Conservation (phyloP, 2,888 invertebrate genomes). For the Agrenia bidenticulata region DNA sequence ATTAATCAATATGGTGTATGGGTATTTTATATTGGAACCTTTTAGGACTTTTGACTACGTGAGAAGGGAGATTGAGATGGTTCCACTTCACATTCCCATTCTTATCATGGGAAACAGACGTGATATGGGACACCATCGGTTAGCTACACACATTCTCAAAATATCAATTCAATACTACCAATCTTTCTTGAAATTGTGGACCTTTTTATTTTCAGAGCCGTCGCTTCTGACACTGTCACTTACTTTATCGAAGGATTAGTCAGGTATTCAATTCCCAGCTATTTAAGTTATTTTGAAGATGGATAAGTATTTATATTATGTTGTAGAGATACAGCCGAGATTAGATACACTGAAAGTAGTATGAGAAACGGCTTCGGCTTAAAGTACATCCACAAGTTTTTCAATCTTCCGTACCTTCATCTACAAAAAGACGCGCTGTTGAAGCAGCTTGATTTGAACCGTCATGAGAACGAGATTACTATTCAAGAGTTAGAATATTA, state of each 20-base stretch:
- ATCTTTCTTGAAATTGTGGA: background rate
- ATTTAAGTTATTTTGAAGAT: too few species aligned
- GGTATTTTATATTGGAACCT: too few species aligned
- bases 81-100: slow-evolving; percentile 62
- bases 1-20: too few species aligned
- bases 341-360: slow-evolving; percentile 86
- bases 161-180: too few species aligned
- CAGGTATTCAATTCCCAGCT: slow-evolving; percentile 59
- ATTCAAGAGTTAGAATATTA: slow-evolving; percentile 73
- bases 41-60: slow-evolving; percentile 91
- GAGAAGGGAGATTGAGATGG: slow-evolving; percentile 77
- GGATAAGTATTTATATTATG: background rate
- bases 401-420: slow-evolving; percentile 89
- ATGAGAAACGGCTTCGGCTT: slow-evolving; percentile 96
- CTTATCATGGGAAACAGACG: slow-evolving; percentile 90
- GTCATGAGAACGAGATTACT: slow-evolving; percentile 74
- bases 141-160: slow-evolving; percentile 4
- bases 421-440: slow-evolving; percentile 76
- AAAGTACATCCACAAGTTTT: slow-evolving; percentile 87
- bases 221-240: slow-evolving; percentile 70
- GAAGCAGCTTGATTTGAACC: slow-evolving; percentile 80
- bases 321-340: slow-evolving; percentile 59
- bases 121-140: slow-evolving; percentile 88
- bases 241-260: slow-evolving; percentile 67
- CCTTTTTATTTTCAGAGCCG: slow-evolving; percentile 61